Percentiles rank a stretch among this genome's conserved stretches.
phyloP scores from a whole-genome alignment of 2,888 invertebrate genomes.

The Dinocampus coccinellae region DNA sequence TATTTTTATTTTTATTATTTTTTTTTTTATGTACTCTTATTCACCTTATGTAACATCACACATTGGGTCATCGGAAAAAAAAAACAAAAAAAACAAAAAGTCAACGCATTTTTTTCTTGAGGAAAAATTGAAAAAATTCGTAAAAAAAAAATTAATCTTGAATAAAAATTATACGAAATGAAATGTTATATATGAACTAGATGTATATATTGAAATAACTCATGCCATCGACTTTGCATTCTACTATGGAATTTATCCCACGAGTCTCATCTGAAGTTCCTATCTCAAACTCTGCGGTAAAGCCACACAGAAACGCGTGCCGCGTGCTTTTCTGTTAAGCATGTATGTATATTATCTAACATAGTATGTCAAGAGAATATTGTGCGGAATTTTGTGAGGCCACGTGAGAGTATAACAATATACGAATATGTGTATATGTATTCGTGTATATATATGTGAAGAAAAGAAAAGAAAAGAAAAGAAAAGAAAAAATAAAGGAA shows the following conservation, averaged over 20 bases:
- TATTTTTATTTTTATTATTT: no score
- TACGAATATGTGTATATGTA: background rate
- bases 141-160: background rate
- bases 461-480: no score
- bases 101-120: no score
- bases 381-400: background rate
- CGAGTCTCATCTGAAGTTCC: constrained; percentile 7
- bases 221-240: background rate
- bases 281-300: background rate
- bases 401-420: background rate
- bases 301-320: background rate
- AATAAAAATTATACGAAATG: background rate
- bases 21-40: no score
- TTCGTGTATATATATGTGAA: background rate
- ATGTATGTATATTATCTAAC: background rate
- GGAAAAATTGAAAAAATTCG: no score
- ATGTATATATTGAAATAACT: background rate
- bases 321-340: background rate
- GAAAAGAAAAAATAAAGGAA: no score
- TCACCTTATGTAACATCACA: no score
- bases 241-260: background rate
- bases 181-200: background rate
- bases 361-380: background rate
- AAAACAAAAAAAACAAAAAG: no score
- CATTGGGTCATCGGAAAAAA: no score